phyloP scores from a whole-genome alignment of 2,113 vertebrate species.

The Limanda limanda region DNA sequence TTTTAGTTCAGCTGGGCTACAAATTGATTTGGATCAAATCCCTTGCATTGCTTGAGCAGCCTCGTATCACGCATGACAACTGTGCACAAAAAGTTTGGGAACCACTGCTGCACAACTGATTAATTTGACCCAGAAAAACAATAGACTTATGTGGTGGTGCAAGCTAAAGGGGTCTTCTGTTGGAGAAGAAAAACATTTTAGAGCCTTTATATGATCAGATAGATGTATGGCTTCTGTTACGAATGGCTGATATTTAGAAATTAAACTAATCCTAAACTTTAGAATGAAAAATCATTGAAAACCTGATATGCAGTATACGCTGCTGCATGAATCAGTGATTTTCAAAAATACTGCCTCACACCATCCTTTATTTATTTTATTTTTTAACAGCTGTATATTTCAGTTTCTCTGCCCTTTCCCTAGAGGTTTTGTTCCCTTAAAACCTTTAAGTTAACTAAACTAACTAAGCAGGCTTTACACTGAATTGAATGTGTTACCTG shows the following conservation, averaged over 20 bases:
- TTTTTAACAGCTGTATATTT: neutral
- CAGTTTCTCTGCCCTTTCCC: neutral
- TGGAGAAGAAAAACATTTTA: too few relatives aligned
- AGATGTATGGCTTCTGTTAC: too few relatives aligned
- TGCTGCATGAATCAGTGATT: neutral
- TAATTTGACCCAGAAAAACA: conserved; percentile 3
- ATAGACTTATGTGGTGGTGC: neutral
- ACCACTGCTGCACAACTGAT: neutral
- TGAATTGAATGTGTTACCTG: neutral
- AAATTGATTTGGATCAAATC: neutral
- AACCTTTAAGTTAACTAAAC: neutral
- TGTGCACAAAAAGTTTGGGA: conserved; percentile 31
- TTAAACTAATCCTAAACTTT: neutral
- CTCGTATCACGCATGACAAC: neutral
- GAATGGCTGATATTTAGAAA: neutral
- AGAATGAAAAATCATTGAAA: neutral
- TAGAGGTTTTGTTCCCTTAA: neutral
- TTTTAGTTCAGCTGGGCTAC: neutral
- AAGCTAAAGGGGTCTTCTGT: too few relatives aligned
- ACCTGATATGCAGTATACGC: too few relatives aligned
- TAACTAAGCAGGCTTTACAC: neutral
- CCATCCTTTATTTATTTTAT: neutral
- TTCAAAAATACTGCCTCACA: neutral
- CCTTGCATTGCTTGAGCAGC: neutral
- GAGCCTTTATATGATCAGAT: too few relatives aligned